Percentiles rank a stretch among this genome's conserved stretches.
phyloP scores from a whole-genome alignment of 2,113 vertebrate genomes.

The Melanocharis versteri region DNA sequence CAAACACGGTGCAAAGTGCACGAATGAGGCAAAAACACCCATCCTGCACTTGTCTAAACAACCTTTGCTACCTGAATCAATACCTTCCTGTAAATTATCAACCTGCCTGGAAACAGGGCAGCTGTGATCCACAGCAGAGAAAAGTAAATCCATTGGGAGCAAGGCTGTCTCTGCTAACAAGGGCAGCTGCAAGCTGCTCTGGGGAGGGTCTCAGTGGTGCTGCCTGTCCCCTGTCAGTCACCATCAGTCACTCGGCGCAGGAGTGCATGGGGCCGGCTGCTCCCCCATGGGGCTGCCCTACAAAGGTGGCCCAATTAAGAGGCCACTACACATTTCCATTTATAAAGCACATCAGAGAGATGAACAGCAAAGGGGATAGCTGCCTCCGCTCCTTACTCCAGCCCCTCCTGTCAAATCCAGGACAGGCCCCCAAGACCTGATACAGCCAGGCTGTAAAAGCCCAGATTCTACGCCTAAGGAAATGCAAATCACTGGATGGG shows the following conservation, averaged over 20 bases:
- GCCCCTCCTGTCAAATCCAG: constrained; percentile 32
- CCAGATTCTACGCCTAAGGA: background rate
- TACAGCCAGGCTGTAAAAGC: background rate
- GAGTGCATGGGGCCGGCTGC: background rate
- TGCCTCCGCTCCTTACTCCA: background rate
- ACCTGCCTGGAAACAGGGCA: background rate
- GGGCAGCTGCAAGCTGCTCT: background rate
- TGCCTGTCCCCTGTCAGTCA: background rate
- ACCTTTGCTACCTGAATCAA: constrained; percentile 42
- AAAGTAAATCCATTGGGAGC: background rate
- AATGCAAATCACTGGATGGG: background rate
- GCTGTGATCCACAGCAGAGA: background rate
- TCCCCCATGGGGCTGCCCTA: background rate
- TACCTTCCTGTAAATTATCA: background rate
- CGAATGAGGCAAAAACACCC: background rate
- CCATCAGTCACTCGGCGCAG: background rate
- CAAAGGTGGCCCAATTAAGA: constrained; percentile 45
- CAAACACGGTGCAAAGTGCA: background rate
- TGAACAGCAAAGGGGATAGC: background rate
- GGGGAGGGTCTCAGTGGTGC: background rate
- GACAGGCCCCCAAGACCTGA: background rate
- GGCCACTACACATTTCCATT: background rate
- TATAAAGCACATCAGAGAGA: constrained; percentile 17
- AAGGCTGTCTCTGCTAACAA: background rate
- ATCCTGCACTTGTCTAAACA: background rate